A percentile compares a stretch with the other conserved stretches of the same genome.
Conservation (phyloP, 2,888 invertebrate genomes). For the Lithophane leautieri region DNA sequence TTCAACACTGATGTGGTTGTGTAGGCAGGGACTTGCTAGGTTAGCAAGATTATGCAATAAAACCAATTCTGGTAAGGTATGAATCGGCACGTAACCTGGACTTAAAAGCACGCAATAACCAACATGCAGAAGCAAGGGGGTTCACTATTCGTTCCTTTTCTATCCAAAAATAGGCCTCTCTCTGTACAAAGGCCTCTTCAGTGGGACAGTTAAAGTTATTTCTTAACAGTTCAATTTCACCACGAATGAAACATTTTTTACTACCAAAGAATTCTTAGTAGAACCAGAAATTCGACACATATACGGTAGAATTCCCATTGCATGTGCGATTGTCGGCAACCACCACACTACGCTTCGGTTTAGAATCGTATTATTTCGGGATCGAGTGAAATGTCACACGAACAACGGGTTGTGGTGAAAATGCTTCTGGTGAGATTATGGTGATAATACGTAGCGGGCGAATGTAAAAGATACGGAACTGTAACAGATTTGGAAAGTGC, state of each 20-base stretch:
- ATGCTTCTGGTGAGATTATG: conserved; percentile 16
- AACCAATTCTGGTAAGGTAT: too few species aligned
- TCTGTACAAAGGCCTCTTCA: too few species aligned
- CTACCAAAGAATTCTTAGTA: conserved; percentile 30
- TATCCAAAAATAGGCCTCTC: not conserved
- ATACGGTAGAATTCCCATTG: conserved; percentile 38
- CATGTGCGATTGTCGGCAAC: conserved; percentile 36
- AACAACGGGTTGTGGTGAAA: conserved; percentile 41
- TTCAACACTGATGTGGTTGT: too few species aligned
- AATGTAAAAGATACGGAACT: not conserved
- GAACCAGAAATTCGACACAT: conserved; percentile 39
- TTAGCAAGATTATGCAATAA: too few species aligned
- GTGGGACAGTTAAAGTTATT: not conserved
- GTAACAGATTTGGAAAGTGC: not conserved
- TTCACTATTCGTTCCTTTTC: not conserved
- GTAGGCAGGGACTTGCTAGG: too few species aligned
- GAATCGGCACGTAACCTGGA: too few species aligned
- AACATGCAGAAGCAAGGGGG: not conserved
- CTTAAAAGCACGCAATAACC: too few species aligned
- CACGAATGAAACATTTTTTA: conserved; percentile 23
- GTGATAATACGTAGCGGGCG: conserved; percentile 12
- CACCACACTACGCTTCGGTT: conserved; percentile 53
- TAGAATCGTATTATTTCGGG: conserved; percentile 67
- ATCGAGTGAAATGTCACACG: conserved; percentile 64
- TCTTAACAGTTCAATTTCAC: conserved; percentile 1